Conservation (phyloP, 1,140 invertebrate species). For the Physella acuta region DNA sequence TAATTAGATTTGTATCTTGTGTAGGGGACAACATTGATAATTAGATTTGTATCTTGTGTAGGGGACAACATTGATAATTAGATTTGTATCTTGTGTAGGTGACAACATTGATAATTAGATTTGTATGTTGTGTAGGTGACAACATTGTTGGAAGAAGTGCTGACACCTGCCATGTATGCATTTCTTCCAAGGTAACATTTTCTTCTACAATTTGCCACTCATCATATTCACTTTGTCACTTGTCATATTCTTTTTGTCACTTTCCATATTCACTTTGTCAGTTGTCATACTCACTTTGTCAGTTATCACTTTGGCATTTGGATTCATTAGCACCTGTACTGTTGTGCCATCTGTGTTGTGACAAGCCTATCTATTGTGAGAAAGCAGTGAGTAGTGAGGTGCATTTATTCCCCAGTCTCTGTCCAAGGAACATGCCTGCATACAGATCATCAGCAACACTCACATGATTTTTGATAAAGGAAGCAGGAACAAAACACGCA, state of each 20-base stretch:
- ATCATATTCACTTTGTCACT: not conserved
- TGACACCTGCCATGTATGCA: constrained; percentile 42
- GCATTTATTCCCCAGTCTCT: no score
- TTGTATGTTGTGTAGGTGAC: no score
- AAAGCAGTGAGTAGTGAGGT: no score
- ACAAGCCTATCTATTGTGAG: no score
- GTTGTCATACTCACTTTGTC: not conserved
- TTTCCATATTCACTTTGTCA: not conserved
- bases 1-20: no score
- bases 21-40: no score
- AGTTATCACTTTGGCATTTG: no score
- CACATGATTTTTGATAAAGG: constrained; percentile 52
- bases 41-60: no score
- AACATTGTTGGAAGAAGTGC: constrained; percentile 47
- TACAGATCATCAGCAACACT: constrained; percentile 43
- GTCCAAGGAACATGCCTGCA: constrained; percentile 52
- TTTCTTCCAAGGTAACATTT: constrained; percentile 46
- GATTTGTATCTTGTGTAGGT: no score
- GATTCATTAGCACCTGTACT: no score
- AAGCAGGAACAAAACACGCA: constrained; percentile 51
- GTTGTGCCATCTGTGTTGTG: not conserved
- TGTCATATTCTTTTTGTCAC: not conserved
- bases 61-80: no score
- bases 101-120: no score
- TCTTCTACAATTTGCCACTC: not conserved